Base-by-base conservation (phyloP, 2,797 vertebrate genomes). In the Enteromius paludinosus region DNA sequence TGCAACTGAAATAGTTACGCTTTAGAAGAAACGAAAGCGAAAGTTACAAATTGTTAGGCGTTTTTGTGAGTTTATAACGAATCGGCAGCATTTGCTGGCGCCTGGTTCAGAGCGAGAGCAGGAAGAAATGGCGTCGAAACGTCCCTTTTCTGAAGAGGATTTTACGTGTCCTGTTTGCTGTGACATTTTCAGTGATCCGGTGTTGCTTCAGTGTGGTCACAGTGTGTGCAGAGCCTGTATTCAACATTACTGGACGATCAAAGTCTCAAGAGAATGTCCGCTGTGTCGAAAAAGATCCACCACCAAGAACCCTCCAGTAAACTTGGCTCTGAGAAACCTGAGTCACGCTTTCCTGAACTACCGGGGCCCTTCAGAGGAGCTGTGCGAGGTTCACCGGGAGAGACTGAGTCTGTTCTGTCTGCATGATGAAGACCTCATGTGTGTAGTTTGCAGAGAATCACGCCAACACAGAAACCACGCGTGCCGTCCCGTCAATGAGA, bases 151-250 rank as follows among this genome's bases (percentile, higher is more conserved):
- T 28, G 86, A 87, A 18, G 94, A 95, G 28, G 94, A 95, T 18
- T 78, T 95, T 71, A 79, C 88, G 0, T 95, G 94, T 6, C 92
- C 93, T 9, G 89, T 95, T 71, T 95, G 95, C 79, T 94, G 91
- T 75, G 93, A 94, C 0, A 93, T 94, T 0, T 95, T 95, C 87
- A 92, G 83, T 0, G 91, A 94, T 1, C 94, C 94, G 0, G 93
- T 94, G 72, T 92, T 94, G 0, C 91, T 95, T 0, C 49, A 86
- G n/a, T 95, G 94, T 69, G 93, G 94, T 17, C 95, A 95, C 90
- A 95, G 93, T 87, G 94, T 94, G 87, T 96, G 94, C 86, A 91
- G 87, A 41, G 82, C 1, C 3, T 95, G 94, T 18, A 85, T 94
- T 71, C 87, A 83, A 43, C 61, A 82, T 0, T 92, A 88, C 78